Evolutionary conservation across 2,797 vertebrate species (phyloP).

Genomic region (Leucoraja ocellata): DNA sequence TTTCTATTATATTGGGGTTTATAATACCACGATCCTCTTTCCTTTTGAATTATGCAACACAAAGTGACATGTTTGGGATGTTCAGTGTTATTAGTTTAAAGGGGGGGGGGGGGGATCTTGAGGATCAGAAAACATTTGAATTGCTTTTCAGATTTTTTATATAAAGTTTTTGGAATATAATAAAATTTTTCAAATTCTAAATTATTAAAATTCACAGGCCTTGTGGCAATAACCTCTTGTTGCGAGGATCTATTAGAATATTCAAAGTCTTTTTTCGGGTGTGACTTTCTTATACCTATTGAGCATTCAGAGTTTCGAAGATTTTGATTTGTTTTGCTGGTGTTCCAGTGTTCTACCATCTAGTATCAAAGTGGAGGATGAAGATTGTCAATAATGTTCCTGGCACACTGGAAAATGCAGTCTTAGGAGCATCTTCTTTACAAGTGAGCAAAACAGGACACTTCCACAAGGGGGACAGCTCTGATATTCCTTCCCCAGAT

Average conservation of each 20-base stretch:
- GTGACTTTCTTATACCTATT: background rate
- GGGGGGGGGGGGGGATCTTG: background rate
- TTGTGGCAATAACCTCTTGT: slow-evolving; percentile 27
- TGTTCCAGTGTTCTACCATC: background rate
- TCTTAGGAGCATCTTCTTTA: background rate
- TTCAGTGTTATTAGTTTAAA: slow-evolving; percentile 35
- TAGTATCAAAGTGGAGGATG: background rate
- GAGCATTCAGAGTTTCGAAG: background rate
- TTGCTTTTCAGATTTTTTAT: slow-evolving; percentile 13
- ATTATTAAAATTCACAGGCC: slow-evolving; percentile 20
- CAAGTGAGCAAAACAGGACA: background rate
- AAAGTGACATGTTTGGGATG: slow-evolving; percentile 32
- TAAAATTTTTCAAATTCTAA: slow-evolving; percentile 21
- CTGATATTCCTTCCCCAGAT: background rate
- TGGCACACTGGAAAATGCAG: background rate
- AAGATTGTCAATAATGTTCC: background rate
- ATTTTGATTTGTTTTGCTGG: background rate
- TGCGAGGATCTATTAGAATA: slow-evolving; percentile 12
- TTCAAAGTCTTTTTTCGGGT: background rate
- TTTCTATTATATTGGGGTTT: slow-evolving; percentile 29
- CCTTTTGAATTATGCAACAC: slow-evolving; percentile 32
- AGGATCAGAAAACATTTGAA: slow-evolving; percentile 16
- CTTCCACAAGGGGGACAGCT: background rate
- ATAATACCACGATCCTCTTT: background rate
- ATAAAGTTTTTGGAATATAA: slow-evolving; percentile 14